phyloP scores from a whole-genome alignment of 2,888 invertebrate genomes.

The Megastigmus dorsalis region DNA sequence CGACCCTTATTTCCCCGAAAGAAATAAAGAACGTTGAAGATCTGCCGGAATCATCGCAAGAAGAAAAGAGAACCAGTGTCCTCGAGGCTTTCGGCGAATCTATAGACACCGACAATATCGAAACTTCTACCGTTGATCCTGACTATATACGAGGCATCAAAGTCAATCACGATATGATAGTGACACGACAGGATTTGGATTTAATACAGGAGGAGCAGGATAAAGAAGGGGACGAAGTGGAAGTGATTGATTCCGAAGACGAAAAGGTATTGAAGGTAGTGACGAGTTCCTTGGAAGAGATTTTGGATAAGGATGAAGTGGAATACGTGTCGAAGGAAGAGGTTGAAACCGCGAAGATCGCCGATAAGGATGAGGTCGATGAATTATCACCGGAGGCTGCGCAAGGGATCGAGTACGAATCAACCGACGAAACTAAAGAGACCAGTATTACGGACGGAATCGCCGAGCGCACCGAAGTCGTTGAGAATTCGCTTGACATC shows the following conservation, averaged over 20 bases:
- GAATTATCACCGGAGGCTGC: slow-evolving; percentile 50
- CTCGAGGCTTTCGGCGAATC: slow-evolving; percentile 62
- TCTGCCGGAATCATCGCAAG: neutral
- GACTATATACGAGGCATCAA: slow-evolving; percentile 59
- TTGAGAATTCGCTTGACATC: slow-evolving; percentile 58
- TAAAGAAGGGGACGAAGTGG: slow-evolving; percentile 51
- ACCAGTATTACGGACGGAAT: slow-evolving; percentile 55
- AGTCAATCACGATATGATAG: slow-evolving; percentile 55
- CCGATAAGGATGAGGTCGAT: slow-evolving; percentile 3
- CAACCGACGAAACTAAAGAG: slow-evolving; percentile 59
- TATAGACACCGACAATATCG: slow-evolving; percentile 58
- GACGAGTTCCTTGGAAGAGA: slow-evolving; percentile 57
- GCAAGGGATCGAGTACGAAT: slow-evolving; percentile 49
- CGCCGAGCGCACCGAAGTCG: slow-evolving; percentile 38
- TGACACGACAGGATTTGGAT: slow-evolving; percentile 63
- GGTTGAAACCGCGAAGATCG: neutral
- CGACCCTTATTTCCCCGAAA: slow-evolving; percentile 22
- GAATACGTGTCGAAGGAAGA: slow-evolving; percentile 50
- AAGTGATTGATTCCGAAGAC: slow-evolving; percentile 54
- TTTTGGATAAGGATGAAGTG: slow-evolving; percentile 56
- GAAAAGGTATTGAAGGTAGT: slow-evolving; percentile 54
- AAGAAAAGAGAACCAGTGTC: neutral
- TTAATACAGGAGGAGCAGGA: slow-evolving; percentile 68
- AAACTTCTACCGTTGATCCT: slow-evolving; percentile 59
- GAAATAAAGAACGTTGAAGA: neutral